These are phyloP conservation scores for Pangasius sanitwongsei DNA, from an alignment of 2,797 vertebrate species.

Conservation along the genomic window DNA sequence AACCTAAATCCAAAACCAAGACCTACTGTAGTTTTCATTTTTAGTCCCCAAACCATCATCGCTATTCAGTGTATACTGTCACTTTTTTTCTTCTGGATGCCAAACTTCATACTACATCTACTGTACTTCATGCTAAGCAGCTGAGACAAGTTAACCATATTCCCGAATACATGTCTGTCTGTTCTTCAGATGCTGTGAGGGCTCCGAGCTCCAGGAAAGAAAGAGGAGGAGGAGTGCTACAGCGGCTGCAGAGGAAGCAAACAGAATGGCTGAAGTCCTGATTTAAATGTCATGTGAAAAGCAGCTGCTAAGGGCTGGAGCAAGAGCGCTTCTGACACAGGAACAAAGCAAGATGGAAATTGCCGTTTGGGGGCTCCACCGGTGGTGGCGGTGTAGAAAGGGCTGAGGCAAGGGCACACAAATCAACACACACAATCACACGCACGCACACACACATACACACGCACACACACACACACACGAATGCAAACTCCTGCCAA, in stretches of 20 bases:
- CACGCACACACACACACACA: background rate
- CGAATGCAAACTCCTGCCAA: slow-evolving; percentile 54
- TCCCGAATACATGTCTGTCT: background rate
- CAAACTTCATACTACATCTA: background rate
- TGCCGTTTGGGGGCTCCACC: slow-evolving; percentile 73
- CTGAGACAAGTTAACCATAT: slow-evolving; percentile 4
- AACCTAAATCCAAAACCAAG: slow-evolving; percentile 2
- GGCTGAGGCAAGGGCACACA: slow-evolving; percentile 59
- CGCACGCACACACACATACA: background rate
- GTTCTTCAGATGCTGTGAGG: slow-evolving; percentile 19
- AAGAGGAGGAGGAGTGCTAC: background rate
- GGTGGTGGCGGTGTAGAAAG: slow-evolving; percentile 73
- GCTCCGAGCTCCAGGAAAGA: background rate
- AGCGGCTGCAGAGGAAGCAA: background rate
- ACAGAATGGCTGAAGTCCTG: slow-evolving; percentile 38
- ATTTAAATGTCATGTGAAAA: slow-evolving; percentile 69
- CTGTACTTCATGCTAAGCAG: slow-evolving; percentile 1
- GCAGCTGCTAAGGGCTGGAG: slow-evolving; percentile 64
- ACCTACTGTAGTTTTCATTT: background rate
- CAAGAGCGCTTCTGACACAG: slow-evolving; percentile 72
- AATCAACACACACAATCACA: slow-evolving; percentile 14
- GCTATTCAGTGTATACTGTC: background rate
- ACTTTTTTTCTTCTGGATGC: background rate
- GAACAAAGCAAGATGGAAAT: slow-evolving; percentile 71
- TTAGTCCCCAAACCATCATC: background rate